Conservation (phyloP, 2,888 invertebrate species). For the Drosophila neonasuta region DNA sequence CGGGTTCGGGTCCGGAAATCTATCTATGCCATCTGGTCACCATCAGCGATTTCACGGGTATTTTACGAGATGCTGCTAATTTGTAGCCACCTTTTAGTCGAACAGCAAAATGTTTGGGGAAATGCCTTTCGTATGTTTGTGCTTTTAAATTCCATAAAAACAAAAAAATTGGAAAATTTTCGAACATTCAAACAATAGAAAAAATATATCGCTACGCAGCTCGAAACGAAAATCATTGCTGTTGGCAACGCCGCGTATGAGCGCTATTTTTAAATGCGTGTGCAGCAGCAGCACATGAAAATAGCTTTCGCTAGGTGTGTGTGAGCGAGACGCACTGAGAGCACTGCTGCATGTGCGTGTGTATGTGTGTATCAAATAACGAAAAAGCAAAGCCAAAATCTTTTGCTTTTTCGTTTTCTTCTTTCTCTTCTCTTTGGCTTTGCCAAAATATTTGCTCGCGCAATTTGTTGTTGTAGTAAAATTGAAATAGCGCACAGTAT, state of each 20-base stretch:
- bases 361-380: conserved; percentile 69
- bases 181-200: conserved; percentile 40
- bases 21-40: conserved; percentile 40
- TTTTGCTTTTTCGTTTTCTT: conserved; percentile 25
- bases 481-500: conserved; percentile 46
- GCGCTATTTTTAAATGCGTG: conserved; percentile 75
- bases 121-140: conserved; percentile 34
- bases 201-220: conserved; percentile 25
- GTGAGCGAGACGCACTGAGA: conserved; percentile 54
- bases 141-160: conserved; percentile 44
- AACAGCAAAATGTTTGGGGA: conserved; percentile 37
- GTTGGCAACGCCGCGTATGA: conserved; percentile 60
- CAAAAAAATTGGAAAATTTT: conserved; percentile 28
- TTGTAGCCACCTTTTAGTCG: conserved; percentile 40
- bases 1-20: conserved; percentile 20
- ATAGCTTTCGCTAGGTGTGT: conserved; percentile 46
- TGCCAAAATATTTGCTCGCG: conserved; percentile 59
- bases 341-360: conserved; percentile 17
- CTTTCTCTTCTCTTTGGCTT: conserved; percentile 33
- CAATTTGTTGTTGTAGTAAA: conserved; percentile 43
- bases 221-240: conserved; percentile 20
- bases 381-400: conserved; percentile 47
- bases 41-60: conserved; percentile 40
- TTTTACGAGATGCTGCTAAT: conserved; percentile 36
- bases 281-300: conserved; percentile 35